Evolutionary conservation across 2,888 invertebrate species (phyloP).

Genomic region (Amphimallon solstitiale): DNA sequence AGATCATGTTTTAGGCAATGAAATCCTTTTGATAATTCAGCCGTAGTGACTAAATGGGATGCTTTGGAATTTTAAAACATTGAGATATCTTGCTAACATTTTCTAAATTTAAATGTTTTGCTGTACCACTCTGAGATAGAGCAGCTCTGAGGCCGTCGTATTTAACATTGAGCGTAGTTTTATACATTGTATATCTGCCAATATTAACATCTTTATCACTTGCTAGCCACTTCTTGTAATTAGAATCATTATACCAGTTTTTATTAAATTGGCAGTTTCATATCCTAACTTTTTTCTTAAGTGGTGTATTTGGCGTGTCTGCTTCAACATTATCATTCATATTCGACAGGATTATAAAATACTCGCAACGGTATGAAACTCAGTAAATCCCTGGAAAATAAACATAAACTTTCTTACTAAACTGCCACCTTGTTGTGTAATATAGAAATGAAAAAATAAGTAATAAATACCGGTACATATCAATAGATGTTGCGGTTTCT

Average conservation of each 20-base stretch:
- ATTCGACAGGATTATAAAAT: neutral
- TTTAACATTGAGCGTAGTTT: conserved; percentile 11
- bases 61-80: conserved; percentile 5
- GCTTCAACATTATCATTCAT: conserved; percentile 1
- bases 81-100: conserved; percentile 15
- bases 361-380: no score
- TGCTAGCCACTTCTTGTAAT: conserved; percentile 20
- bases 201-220: conserved; percentile 17
- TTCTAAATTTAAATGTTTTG: conserved; percentile 12
- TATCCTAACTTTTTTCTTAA: conserved; percentile 1
- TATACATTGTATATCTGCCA: conserved; percentile 10
- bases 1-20: conserved; percentile 12
- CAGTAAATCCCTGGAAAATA: no score
- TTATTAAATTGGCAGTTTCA: conserved; percentile 15
- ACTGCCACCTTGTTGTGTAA: no score
- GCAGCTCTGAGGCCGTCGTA: conserved; percentile 12
- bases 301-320: conserved; percentile 8
- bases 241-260: conserved; percentile 3
- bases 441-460: no score
- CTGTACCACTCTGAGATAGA: neutral
- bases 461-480: no score
- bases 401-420: no score
- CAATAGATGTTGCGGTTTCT: no score
- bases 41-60: neutral
- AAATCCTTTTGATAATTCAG: conserved; percentile 12